Evolutionary conservation across 2,888 invertebrate genomes (phyloP).

Genomic region (Apodemia zela): DNA sequence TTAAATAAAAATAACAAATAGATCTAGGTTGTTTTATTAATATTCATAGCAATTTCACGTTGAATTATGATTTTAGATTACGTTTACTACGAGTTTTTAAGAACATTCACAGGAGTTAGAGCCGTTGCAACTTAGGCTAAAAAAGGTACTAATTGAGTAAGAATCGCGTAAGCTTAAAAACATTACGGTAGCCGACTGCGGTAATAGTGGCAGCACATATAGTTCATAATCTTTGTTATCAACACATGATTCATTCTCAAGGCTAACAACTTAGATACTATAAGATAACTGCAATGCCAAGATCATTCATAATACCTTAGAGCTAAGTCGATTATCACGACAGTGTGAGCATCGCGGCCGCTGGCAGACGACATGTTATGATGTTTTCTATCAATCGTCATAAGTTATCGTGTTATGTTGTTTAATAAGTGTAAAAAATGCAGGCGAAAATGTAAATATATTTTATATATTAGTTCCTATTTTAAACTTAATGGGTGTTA

Average conservation of each 20-base stretch:
- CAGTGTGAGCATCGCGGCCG: not conserved
- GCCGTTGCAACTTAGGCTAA: no score
- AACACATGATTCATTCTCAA: conserved; percentile 2
- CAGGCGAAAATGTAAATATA: conserved; percentile 61
- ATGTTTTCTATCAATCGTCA: not conserved
- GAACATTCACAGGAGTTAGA: no score
- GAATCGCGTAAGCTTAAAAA: no score
- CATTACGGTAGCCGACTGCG: no score
- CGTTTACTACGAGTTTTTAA: no score
- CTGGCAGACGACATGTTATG: not conserved
- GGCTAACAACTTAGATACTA: conserved; percentile 24
- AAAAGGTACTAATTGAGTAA: no score
- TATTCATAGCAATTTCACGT: no score
- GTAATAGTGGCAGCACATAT: no score
- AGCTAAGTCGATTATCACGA: conserved; percentile 25
- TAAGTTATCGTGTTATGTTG: conserved; percentile 44
- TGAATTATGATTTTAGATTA: no score
- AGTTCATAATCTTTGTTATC: not conserved
- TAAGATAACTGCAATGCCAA: conserved; percentile 32
- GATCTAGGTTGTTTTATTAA: no score
- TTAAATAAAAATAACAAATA: no score
- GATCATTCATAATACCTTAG: conserved; percentile 26
- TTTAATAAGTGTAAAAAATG: conserved; percentile 68
- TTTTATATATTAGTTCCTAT: conserved; percentile 21
- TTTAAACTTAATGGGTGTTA: conserved; percentile 18